Conservation (phyloP, 2,797 vertebrate species). For the Urosaurus nigricauda region DNA sequence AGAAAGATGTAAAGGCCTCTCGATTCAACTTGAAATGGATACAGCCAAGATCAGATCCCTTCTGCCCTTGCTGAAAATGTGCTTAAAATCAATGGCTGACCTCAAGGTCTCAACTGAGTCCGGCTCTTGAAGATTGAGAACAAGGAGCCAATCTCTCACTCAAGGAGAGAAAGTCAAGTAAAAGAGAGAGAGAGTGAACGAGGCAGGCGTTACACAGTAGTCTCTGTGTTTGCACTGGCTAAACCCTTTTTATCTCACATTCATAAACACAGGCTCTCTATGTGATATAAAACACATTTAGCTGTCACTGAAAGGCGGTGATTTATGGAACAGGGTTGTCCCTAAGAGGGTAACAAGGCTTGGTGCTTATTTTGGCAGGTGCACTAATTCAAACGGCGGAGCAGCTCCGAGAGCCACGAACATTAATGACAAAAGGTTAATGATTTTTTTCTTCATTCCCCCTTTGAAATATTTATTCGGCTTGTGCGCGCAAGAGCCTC, state of each 20-base stretch:
- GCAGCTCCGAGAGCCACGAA: slow-evolving; percentile 71
- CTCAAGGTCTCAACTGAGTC: slow-evolving; percentile 17
- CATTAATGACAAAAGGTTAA: slow-evolving; percentile 81
- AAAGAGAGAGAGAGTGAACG: slow-evolving; percentile 41
- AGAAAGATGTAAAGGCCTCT: background rate
- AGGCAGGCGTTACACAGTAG: slow-evolving; percentile 71
- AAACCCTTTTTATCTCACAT: slow-evolving; percentile 77
- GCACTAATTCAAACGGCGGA: slow-evolving; percentile 76
- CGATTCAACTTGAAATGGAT: background rate
- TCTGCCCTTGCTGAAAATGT: background rate
- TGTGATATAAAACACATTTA: slow-evolving; percentile 77
- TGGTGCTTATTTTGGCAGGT: slow-evolving; percentile 84
- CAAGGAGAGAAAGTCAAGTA: slow-evolving; percentile 28
- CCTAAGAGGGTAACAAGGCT: slow-evolving; percentile 77
- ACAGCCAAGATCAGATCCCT: background rate
- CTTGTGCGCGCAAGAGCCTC: slow-evolving; percentile 56
- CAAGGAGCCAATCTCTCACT: slow-evolving; percentile 46
- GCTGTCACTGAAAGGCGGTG: slow-evolving; percentile 74
- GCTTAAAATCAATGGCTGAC: background rate
- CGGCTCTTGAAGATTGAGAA: fast-evolving
- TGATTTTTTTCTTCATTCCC: slow-evolving; percentile 67
- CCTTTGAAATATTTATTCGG: slow-evolving; percentile 75
- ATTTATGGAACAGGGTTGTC: slow-evolving; percentile 75
- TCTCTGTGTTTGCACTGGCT: slow-evolving; percentile 73
- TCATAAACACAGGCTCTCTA: slow-evolving; percentile 77